A percentile compares a stretch with the other conserved stretches of the same genome.
phyloP scores from a whole-genome alignment of 2,888 invertebrate genomes.

The Patella pellucida region DNA sequence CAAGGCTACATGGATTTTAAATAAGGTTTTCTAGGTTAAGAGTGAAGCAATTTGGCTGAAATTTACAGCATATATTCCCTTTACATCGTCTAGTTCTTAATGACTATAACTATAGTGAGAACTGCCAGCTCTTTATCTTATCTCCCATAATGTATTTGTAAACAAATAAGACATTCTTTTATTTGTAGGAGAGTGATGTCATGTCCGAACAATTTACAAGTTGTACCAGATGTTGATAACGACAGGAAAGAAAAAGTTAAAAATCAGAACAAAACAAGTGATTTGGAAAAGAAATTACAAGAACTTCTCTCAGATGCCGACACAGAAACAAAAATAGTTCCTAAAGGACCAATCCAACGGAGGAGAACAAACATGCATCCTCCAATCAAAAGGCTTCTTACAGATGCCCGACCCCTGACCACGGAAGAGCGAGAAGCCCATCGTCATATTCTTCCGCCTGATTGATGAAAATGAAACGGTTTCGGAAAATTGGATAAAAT shows the following conservation, averaged over 20 bases:
- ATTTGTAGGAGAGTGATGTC: slow-evolving; percentile 56
- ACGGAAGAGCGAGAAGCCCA: slow-evolving; percentile 53
- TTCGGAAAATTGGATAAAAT: too few species aligned
- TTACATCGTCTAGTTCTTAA: too few species aligned
- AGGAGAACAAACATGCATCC: slow-evolving; percentile 46
- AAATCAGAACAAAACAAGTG: slow-evolving; percentile 18
- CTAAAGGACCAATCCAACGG: slow-evolving; percentile 28
- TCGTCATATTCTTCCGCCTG: slow-evolving; percentile 41
- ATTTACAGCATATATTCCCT: too few species aligned
- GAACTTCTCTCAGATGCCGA: slow-evolving; percentile 31
- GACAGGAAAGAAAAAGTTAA: slow-evolving; percentile 8
- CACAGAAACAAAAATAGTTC: slow-evolving; percentile 19
- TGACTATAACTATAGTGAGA: too few species aligned
- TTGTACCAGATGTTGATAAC: slow-evolving; percentile 62
- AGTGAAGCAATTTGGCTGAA: too few species aligned
- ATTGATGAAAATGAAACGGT: too few species aligned
- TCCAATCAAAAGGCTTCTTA: slow-evolving; percentile 56
- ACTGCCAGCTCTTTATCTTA: too few species aligned
- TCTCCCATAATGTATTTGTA: too few species aligned
- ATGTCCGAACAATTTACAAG: slow-evolving; percentile 52
- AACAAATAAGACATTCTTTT: slow-evolving; percentile 2
- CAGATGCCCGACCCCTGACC: slow-evolving; percentile 62
- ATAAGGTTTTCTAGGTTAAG: too few species aligned
- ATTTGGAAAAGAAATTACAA: slow-evolving; percentile 38
- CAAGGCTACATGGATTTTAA: too few species aligned